Base-by-base conservation (phyloP, 2,797 vertebrate species). In the Brotula barbata region DNA sequence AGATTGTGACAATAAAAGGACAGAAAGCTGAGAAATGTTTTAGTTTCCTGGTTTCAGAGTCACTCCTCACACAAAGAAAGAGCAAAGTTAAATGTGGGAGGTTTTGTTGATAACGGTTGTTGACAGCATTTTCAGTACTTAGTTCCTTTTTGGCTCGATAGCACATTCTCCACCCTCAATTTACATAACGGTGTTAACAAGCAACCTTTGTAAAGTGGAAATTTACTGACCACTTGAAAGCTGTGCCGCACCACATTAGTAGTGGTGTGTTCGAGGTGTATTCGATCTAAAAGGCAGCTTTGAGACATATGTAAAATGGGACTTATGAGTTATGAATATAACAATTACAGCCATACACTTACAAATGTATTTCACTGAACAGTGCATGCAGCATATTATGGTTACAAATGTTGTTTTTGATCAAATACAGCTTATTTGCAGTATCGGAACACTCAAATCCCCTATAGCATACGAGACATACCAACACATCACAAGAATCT, bases 21-120 rank as follows among this genome's bases (percentile, higher is more conserved):
- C 10, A 25, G n/a, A 9, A 53, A 17, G 22, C 28, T 20, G 43
- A 28, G 14, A 16, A 43, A 13, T 47, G 23, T 1, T 23, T 47
- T 55, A 39, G 2, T 39, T 47, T 36, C 14, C 7, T 58, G 37
- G 4, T 44, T 10, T 57, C 7, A 45, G 43, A 1, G 3, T 69
- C 42, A 47, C 12, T 45, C 44, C n/a, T 67, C 48, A 64, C 73
- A 70, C 46, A 33, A 11, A 52, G 48, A 48, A 60, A 43, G 14
- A 52, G 61, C 46, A 20, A 41, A 58, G 50, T 55, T 14, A 47
- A n/a, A 53, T 37, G 37, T 6, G 37, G 59, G 39, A 68, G n/a
- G 15, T 20, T 53, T 49, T 69, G 8, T 64, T 37, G 40, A 64
- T 66, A 15, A 21, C 1, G 2, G 43, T 50, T 60, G 25, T 16